Base-by-base conservation (phyloP, 2,797 vertebrate species). In the Heliangelus exortis region DNA sequence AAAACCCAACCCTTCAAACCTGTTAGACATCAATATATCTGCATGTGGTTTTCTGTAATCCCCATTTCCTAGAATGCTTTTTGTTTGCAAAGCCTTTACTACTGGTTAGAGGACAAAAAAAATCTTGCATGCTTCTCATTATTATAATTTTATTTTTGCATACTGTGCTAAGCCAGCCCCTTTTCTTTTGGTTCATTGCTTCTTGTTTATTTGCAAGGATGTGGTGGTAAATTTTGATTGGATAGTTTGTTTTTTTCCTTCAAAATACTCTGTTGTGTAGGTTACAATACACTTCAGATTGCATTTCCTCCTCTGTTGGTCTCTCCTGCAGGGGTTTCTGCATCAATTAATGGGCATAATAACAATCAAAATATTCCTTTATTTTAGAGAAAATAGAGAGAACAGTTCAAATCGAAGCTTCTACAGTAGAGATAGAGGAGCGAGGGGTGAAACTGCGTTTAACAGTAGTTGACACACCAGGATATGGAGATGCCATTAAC, bases 361-460 rank as follows among this genome's bases (percentile, higher is more conserved):
- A 92, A 93, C 55, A 77, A 69, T 65, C 3, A 45, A 59, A 89
- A 69, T 85, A 4, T 90, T 95, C 59, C 69, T 90, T 96, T 92
- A 21, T 94, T 84, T 68, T 89, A 98, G 98, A 98, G 90, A 98
- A 98, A 93, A 98, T 98, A 83, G 97, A 98, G 90, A 95, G 98
- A 41, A 98, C 98, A 3, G 98, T 98, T 93, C 97, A 98, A 76
- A 98, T 98, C 0, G 98, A 98, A 96, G 97, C 97, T 62, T 98
- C 97, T 33, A 98, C 97, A 4, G 97, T 98, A 50, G 97, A 98
- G 89, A 98, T 98, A 65, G 98, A 98, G 72, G 98, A 98, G 66
- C 96, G 98, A 75, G 97, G 98, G 29, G 98, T 98, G 88, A 98
- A 98, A n/a, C 97, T 98, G 48, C 97, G 97, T 50, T 85, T 98